A percentile compares a stretch with the other conserved stretches of the same genome.
phyloP scores from a whole-genome alignment of 2,888 invertebrate genomes.

The Synergus laeviventris region DNA sequence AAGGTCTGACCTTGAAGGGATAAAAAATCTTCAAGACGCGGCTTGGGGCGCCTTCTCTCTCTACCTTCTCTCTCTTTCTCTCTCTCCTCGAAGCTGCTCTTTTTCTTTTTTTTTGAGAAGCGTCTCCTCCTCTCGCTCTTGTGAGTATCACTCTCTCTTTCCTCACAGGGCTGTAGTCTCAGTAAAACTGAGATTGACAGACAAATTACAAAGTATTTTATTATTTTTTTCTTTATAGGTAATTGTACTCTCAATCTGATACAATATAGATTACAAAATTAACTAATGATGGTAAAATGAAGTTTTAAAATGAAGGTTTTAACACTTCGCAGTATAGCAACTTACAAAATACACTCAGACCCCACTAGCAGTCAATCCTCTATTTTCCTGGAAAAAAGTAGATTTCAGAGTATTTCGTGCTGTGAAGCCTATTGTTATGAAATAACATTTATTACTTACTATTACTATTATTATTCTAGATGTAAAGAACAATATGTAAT shows the following conservation, averaged over 20 bases:
- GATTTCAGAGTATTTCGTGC: too few species aligned
- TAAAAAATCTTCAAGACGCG: slow-evolving; percentile 50
- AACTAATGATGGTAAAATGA: too few species aligned
- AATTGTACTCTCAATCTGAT: background rate
- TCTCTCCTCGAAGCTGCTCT: slow-evolving; percentile 1
- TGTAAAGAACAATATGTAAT: too few species aligned
- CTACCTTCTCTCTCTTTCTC: slow-evolving; percentile 23
- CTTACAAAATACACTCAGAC: too few species aligned
- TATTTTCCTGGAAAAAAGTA: too few species aligned
- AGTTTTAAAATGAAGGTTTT: too few species aligned
- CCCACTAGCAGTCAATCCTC: too few species aligned
- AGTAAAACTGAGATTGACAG: background rate
- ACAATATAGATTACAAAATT: background rate
- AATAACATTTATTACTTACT: too few species aligned
- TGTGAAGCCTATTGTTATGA: too few species aligned
- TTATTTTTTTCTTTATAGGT: background rate
- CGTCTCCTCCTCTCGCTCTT: slow-evolving; percentile 41
- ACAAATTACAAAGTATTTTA: background rate
- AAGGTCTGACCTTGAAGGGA: slow-evolving; percentile 54
- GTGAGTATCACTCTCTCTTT: slow-evolving; percentile 42
- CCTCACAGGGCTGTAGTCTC: slow-evolving; percentile 36
- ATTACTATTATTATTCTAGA: too few species aligned
- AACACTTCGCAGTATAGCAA: too few species aligned
- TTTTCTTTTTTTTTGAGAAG: slow-evolving; percentile 39
- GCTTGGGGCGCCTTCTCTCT: slow-evolving; percentile 33